A percentile compares a stretch with the other conserved stretches of the same genome.
These are phyloP conservation scores for Montipora efflorescens DNA, from an alignment of 64 coral and sea anemone genomes.

Conservation along the genomic window DNA sequence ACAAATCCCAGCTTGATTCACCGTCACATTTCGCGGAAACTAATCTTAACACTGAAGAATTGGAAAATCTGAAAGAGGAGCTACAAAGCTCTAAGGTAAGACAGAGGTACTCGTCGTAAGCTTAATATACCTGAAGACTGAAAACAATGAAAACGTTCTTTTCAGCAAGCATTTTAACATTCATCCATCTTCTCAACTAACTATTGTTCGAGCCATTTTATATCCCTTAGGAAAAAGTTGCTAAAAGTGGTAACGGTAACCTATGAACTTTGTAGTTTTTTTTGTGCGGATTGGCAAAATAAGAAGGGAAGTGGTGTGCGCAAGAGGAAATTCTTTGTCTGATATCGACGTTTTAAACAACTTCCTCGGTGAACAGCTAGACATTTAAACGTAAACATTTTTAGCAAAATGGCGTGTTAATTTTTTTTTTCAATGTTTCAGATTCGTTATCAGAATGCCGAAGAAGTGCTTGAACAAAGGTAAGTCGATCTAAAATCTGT, in stretches of 20 bases:
- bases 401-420: background rate
- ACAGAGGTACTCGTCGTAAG: background rate
- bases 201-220: too few species aligned
- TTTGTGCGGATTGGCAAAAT: too few species aligned
- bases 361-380: too few species aligned
- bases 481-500: background rate
- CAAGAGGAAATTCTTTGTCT: too few species aligned
- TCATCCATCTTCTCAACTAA: too few species aligned
- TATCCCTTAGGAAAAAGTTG: too few species aligned
- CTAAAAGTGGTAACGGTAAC: too few species aligned
- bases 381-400: background rate
- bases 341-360: too few species aligned
- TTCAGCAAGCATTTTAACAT: background rate
- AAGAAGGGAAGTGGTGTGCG: too few species aligned
- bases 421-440: background rate
- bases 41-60: slow-evolving; percentile 22
- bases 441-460: slow-evolving; percentile 72
- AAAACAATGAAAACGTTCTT: background rate
- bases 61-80: slow-evolving; percentile 35
- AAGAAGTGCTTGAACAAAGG: slow-evolving; percentile 82
- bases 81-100: slow-evolving; percentile 19
- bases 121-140: background rate
- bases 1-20: slow-evolving; percentile 16
- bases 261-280: too few species aligned
- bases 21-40: slow-evolving; percentile 10